These are phyloP conservation scores for Jacana jacana DNA, from an alignment of 2,113 vertebrate genomes.

Conservation along the genomic window DNA sequence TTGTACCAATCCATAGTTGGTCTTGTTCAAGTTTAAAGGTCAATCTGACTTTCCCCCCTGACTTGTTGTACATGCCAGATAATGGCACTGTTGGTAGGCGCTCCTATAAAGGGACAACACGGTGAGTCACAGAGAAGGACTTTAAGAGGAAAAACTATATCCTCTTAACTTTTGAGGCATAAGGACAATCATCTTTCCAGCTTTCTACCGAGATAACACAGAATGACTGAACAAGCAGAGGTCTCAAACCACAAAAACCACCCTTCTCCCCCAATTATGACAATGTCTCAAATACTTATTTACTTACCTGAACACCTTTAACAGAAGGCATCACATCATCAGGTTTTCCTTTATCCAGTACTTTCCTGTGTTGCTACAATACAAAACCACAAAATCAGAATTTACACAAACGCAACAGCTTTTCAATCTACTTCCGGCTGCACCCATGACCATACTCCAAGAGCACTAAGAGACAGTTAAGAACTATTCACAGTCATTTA, in stretches of 20 bases:
- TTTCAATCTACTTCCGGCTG: neutral
- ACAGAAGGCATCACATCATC: constrained; percentile 94
- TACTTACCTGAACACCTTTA: constrained; percentile 92
- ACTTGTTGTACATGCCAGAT: constrained; percentile 98
- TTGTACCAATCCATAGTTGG: constrained; percentile 98
- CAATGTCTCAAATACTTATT: neutral
- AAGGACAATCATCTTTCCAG: neutral
- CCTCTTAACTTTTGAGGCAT: neutral
- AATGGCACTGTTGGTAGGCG: constrained; percentile 95
- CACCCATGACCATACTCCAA: fast-evolving
- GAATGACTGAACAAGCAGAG: neutral
- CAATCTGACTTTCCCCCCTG: constrained; percentile 94
- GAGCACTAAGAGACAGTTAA: neutral
- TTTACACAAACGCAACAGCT: neutral
- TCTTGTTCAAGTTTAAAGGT: constrained; percentile 99
- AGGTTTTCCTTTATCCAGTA: constrained; percentile 98
- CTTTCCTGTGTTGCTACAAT: constrained; percentile 98
- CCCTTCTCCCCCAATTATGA: neutral
- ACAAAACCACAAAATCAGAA: constrained; percentile 39
- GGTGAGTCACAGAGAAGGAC: neutral
- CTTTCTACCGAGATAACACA: neutral
- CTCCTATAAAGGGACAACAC: constrained; percentile 77
- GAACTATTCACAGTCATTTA: neutral
- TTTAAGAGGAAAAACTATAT: neutral
- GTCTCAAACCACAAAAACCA: neutral